Evolutionary conservation across 2,888 invertebrate species (phyloP), one percentile per base, ranked within the genome.

Genomic region (Lacanobia wlatinum): DNA sequence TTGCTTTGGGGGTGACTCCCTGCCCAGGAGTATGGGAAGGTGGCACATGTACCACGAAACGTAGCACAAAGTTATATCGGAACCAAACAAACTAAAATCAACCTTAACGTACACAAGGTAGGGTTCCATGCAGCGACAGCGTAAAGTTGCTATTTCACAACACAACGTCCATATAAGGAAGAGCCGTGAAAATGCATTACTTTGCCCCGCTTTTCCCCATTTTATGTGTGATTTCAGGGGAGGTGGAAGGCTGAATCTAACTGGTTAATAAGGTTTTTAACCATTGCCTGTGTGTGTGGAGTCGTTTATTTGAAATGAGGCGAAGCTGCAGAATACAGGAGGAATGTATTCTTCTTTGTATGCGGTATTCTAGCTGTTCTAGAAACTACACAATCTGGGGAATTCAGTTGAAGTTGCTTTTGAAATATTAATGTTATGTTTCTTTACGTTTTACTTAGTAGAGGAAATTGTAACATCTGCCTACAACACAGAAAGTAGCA

Each of bases 151-250:
- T 0, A 0, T 69, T 82, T 72, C 72, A 62, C 72, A 65, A 89
- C 84, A 90, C 85, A 88, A 86, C 89, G 90, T 88, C 94, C 92
- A 94, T 87, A 86, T 86, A 88, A 88, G 86, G 88, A 91, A 89
- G 94, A 92, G 77, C 93, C 85, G 78, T 91, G 90, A 87, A 88
- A 90, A 88, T 89, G 87, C 89, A 91, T 92, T 86, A 86, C 87
- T 81, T 83, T 83, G 58, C 90, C 87, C 88, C 87, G 78, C 62
- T 79, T 78, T 72, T 62, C 69, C 76, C 69, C 72, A 50, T 69
- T 68, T 85, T 82, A 70, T 64, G 73, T 82, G 76, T 68, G 62
- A 34, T 68, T 14, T 48, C 50, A 73, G 78, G 86, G 79, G 85
- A 78, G 70, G 82, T 18, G 86, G 88, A 50, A 81, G 89, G 38